A percentile compares a stretch with the other conserved stretches of the same genome.
Evolutionary conservation across 2,113 vertebrate genomes (phyloP).

Genomic region (Archilochus colubris): DNA sequence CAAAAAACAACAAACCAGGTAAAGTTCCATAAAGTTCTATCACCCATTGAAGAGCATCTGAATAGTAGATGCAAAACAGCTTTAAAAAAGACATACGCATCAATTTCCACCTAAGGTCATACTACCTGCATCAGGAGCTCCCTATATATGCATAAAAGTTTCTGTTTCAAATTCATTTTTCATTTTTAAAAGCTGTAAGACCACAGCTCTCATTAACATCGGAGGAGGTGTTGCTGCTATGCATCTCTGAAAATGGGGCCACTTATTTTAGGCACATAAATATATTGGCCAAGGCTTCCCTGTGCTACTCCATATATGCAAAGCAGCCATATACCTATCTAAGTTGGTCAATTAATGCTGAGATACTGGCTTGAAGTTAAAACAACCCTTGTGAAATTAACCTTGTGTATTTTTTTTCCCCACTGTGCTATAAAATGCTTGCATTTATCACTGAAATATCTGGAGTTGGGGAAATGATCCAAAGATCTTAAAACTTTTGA

Average conservation of each 20-base stretch:
- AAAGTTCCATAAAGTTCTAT: neutral
- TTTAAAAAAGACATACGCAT: neutral
- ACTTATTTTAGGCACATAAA: slow-evolving; percentile 26
- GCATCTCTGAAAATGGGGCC: slow-evolving; percentile 19
- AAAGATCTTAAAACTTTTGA: slow-evolving; percentile 2
- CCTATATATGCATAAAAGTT: neutral
- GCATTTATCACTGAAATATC: neutral
- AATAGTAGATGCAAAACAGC: neutral
- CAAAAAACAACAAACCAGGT: neutral
- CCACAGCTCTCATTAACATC: neutral
- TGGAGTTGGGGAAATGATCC: neutral
- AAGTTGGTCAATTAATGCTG: neutral
- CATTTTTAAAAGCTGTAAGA: slow-evolving; percentile 2
- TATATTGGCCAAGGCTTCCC: neutral
- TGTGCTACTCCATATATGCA: neutral
- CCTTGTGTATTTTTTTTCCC: neutral
- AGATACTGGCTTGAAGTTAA: neutral
- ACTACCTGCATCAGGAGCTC: neutral
- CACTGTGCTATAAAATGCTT: neutral
- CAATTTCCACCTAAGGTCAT: neutral
- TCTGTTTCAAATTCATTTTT: neutral
- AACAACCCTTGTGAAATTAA: slow-evolving; percentile 9
- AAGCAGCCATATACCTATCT: neutral
- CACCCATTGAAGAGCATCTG: neutral
- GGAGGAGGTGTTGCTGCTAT: neutral